Evolutionary conservation across 2,113 vertebrate genomes (phyloP).

Genomic region (Carettochelys insculpta): DNA sequence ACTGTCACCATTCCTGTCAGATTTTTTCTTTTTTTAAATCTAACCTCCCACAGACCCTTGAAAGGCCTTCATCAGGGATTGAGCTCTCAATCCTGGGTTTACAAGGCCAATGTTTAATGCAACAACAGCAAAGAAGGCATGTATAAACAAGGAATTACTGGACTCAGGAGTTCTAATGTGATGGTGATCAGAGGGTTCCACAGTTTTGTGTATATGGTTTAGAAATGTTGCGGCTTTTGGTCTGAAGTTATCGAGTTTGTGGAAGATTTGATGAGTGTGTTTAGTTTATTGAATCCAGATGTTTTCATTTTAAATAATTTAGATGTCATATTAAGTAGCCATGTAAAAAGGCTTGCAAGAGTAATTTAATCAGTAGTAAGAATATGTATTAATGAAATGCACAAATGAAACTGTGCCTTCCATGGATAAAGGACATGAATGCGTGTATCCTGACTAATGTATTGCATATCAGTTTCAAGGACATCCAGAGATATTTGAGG

Average conservation of each 20-base stretch:
- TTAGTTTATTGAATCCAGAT: not conserved
- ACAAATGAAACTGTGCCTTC: not conserved
- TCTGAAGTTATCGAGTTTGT: not conserved
- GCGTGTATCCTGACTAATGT: not conserved
- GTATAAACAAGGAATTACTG: not conserved
- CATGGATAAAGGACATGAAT: not conserved
- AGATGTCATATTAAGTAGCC: not conserved
- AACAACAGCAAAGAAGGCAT: not conserved
- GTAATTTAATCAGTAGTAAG: not conserved
- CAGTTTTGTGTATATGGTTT: not conserved
- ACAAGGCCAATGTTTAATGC: too few species aligned
- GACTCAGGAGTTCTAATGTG: not conserved
- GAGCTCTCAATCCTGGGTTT: too few species aligned
- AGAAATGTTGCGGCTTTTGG: not conserved
- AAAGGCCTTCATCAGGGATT: too few species aligned
- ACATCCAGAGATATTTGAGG: not conserved
- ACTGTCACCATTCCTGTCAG: too few species aligned
- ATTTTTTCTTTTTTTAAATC: too few species aligned
- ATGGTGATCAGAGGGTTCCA: accelerated
- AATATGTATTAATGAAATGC: not conserved
- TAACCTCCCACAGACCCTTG: too few species aligned
- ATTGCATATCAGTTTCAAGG: not conserved
- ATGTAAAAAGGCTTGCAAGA: not conserved
- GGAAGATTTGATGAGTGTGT: not conserved
- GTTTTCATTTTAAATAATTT: not conserved